These are phyloP conservation scores for Stenotaenia linearis DNA, from an alignment of 2,888 invertebrate species.

Conservation along the genomic window DNA sequence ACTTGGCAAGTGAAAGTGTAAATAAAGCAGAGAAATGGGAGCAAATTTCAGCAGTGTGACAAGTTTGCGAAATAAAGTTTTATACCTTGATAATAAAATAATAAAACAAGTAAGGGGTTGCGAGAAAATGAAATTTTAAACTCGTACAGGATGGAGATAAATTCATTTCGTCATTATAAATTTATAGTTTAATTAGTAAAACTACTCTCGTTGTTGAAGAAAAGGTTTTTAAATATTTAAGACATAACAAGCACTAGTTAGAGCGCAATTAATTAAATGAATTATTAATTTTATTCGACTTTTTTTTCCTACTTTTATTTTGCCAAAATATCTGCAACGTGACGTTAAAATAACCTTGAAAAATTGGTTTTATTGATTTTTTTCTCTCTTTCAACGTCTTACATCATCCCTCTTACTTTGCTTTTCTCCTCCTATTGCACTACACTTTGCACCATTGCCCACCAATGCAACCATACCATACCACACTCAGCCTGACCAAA, in stretches of 20 bases:
- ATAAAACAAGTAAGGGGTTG: neutral
- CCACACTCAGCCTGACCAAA: neutral
- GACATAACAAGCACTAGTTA: neutral
- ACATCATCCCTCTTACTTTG: neutral
- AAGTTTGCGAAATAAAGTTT: neutral
- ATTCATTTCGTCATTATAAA: neutral
- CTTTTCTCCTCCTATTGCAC: neutral
- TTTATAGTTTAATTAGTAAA: neutral
- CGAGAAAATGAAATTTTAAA: too few relatives aligned
- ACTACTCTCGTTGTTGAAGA: too few relatives aligned
- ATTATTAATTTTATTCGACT: neutral
- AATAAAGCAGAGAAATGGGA: neutral
- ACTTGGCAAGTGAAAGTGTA: neutral
- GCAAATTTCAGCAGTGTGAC: neutral
- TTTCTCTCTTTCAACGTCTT: neutral
- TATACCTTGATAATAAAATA: too few relatives aligned
- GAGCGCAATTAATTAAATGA: neutral
- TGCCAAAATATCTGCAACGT: too few relatives aligned
- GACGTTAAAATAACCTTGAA: neutral
- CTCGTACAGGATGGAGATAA: neutral
- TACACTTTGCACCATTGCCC: slow-evolving; percentile 9
- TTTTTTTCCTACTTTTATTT: neutral
- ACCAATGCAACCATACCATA: neutral
- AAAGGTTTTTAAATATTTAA: neutral
- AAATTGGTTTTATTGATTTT: neutral